These are phyloP conservation scores for Isotomurus palustris DNA, from an alignment of 2,888 invertebrate species.

Conservation along the genomic window DNA sequence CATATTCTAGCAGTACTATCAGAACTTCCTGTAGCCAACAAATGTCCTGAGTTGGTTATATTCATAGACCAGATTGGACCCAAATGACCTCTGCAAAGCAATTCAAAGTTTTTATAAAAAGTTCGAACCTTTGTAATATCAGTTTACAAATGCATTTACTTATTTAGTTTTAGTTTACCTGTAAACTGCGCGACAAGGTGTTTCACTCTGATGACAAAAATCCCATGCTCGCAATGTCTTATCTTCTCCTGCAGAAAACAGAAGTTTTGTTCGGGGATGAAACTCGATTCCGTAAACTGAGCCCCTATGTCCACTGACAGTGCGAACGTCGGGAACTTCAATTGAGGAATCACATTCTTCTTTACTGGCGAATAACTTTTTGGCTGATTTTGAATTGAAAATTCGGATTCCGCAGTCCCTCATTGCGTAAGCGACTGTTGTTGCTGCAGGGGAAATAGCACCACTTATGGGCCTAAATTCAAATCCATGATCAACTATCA, in stretches of 20 bases:
- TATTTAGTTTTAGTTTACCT: slow-evolving; percentile 52
- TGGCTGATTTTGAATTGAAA: slow-evolving; percentile 24
- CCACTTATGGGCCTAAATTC: slow-evolving; percentile 27
- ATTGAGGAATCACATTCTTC: not conserved
- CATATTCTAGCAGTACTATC: slow-evolving; percentile 77
- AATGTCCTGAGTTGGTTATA: slow-evolving; percentile 62
- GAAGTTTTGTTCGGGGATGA: slow-evolving; percentile 46
- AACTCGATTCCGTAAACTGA: slow-evolving; percentile 38
- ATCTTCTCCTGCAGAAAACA: slow-evolving; percentile 69
- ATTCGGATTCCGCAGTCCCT: slow-evolving; percentile 30
- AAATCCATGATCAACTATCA: not conserved
- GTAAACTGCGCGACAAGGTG: slow-evolving; percentile 62
- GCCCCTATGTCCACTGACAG: slow-evolving; percentile 39
- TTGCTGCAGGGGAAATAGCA: slow-evolving; percentile 32
- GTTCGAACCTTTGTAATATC: not conserved
- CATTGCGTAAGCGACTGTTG: slow-evolving; percentile 35
- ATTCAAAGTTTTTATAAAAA: not conserved
- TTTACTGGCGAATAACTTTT: slow-evolving; percentile 11
- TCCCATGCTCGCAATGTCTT: slow-evolving; percentile 72
- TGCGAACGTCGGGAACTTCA: slow-evolving; percentile 14
- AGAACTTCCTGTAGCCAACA: slow-evolving; percentile 73
- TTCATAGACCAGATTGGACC: slow-evolving; percentile 87
- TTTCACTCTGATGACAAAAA: slow-evolving; percentile 58
- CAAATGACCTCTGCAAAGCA: slow-evolving; percentile 66
- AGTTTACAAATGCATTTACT: not conserved